Percentiles rank a stretch among this genome's conserved stretches.
phyloP scores from a whole-genome alignment of 2,113 vertebrate species.

The Amia ocellicauda region DNA sequence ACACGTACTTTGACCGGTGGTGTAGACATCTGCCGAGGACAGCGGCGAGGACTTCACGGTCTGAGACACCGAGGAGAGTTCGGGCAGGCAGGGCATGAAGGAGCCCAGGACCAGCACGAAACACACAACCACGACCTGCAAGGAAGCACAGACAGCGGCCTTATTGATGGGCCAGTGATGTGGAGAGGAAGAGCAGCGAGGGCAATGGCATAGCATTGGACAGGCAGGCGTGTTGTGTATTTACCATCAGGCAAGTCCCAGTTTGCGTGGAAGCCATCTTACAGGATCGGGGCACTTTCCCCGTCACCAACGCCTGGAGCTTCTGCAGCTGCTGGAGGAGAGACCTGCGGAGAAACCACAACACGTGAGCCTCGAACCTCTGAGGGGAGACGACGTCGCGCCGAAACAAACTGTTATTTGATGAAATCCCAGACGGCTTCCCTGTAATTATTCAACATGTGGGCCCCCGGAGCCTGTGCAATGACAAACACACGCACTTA shows the following conservation, averaged over 20 bases:
- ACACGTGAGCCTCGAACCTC: too few relatives aligned
- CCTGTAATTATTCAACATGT: too few relatives aligned
- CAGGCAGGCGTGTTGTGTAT: slow-evolving; percentile 12
- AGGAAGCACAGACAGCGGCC: slow-evolving; percentile 14
- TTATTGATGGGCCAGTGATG: too few relatives aligned
- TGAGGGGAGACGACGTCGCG: background rate
- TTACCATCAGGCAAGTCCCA: slow-evolving; percentile 85
- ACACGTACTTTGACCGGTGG: slow-evolving; percentile 87
- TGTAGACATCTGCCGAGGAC: slow-evolving; percentile 76
- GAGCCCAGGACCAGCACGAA: slow-evolving; percentile 95
- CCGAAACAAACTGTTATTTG: too few relatives aligned
- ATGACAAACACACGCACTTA: too few relatives aligned
- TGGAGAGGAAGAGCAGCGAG: background rate
- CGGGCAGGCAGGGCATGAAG: slow-evolving; percentile 85
- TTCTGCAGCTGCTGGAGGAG: slow-evolving; percentile 87
- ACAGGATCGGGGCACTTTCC: slow-evolving; percentile 80
- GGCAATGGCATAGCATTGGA: slow-evolving; percentile 17
- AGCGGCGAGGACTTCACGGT: slow-evolving; percentile 75
- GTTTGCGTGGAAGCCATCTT: slow-evolving; percentile 87
- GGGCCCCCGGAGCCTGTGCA: too few relatives aligned
- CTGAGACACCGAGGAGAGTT: slow-evolving; percentile 80
- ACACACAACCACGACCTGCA: slow-evolving; percentile 89
- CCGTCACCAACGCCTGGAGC: slow-evolving; percentile 79
- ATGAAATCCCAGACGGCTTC: too few relatives aligned
- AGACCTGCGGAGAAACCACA: slow-evolving; percentile 62